These are phyloP conservation scores for Rotaria macrura DNA, from an alignment of 2,888 invertebrate genomes.

Conservation along the genomic window DNA sequence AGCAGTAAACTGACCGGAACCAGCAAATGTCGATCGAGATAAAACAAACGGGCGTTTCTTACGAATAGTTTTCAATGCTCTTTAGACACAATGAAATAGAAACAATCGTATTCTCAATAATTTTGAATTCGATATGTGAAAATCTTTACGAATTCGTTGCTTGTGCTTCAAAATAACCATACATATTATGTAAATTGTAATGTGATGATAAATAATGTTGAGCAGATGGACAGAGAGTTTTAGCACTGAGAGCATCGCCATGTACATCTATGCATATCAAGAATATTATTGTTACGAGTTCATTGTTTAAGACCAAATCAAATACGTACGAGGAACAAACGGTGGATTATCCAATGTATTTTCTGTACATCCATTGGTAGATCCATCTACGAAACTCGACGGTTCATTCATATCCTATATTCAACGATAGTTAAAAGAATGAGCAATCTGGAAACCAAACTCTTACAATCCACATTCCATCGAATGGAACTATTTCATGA, in stretches of 20 bases:
- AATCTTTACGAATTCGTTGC: slow-evolving; percentile 37
- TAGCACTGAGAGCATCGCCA: slow-evolving; percentile 37
- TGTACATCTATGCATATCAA: slow-evolving; percentile 36
- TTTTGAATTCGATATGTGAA: too few relatives aligned
- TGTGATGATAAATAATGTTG: slow-evolving; percentile 39
- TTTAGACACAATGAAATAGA: slow-evolving; percentile 33
- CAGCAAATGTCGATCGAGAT: slow-evolving; percentile 42
- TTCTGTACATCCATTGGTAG: slow-evolving; percentile 39
- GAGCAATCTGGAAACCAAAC: slow-evolving; percentile 49
- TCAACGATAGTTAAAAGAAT: slow-evolving; percentile 38
- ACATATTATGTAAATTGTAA: slow-evolving; percentile 44
- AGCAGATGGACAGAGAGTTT: slow-evolving; percentile 42
- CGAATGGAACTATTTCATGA: slow-evolving; percentile 38
- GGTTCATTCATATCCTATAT: slow-evolving; percentile 39
- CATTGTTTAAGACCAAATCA: background rate
- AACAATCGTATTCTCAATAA: too few relatives aligned
- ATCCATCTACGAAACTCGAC: slow-evolving; percentile 44
- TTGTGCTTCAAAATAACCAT: slow-evolving; percentile 40
- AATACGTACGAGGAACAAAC: slow-evolving; percentile 38
- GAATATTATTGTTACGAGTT: too few relatives aligned
- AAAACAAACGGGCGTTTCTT: slow-evolving; percentile 35
- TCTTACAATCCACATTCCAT: slow-evolving; percentile 47
- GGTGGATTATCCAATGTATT: slow-evolving; percentile 42
- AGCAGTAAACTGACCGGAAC: slow-evolving; percentile 41
- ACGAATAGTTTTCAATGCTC: slow-evolving; percentile 38